Evolutionary conservation across 2,888 invertebrate species (phyloP).

Genomic region (Pristionchus exspectatus): DNA sequence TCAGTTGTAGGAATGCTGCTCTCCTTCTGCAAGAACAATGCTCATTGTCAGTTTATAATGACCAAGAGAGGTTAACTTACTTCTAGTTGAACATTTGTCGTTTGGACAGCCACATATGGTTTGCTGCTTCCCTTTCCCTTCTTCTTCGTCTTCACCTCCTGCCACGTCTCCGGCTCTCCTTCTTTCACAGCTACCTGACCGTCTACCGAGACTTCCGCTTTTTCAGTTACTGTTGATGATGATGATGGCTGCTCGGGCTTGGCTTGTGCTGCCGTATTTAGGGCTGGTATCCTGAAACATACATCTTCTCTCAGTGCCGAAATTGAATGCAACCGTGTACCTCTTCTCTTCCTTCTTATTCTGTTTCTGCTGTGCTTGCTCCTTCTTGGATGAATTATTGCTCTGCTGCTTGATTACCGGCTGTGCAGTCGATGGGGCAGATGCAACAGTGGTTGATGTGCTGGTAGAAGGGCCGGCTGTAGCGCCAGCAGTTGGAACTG

Average conservation of each 20-base stretch:
- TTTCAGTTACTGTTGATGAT: background rate
- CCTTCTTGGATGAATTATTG: slow-evolving; percentile 12
- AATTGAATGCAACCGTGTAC: background rate
- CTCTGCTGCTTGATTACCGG: background rate
- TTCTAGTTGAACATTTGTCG: background rate
- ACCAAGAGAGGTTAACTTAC: background rate
- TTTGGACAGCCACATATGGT: background rate
- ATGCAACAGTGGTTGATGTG: background rate
- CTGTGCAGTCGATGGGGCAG: slow-evolving; percentile 52
- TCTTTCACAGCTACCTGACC: slow-evolving; percentile 58
- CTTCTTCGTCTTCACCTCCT: slow-evolving; percentile 69
- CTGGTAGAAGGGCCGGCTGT: slow-evolving; percentile 42
- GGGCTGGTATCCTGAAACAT: background rate
- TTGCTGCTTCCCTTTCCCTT: slow-evolving; percentile 61
- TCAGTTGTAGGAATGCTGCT: background rate
- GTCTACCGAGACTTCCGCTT: background rate
- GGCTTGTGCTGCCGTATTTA: background rate
- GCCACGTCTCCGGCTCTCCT: slow-evolving; percentile 63
- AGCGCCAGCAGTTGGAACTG: slow-evolving; percentile 61
- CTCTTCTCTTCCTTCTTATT: slow-evolving; percentile 49
- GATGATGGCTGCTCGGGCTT: background rate
- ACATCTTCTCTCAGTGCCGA: background rate
- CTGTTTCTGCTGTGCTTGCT: slow-evolving; percentile 53
- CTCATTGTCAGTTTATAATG: background rate
- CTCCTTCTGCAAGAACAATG: slow-evolving; percentile 1